Evolutionary conservation across 1,140 invertebrate genomes (phyloP), one percentile per base, ranked within the genome.

Genomic region (Caerostris darwini): DNA sequence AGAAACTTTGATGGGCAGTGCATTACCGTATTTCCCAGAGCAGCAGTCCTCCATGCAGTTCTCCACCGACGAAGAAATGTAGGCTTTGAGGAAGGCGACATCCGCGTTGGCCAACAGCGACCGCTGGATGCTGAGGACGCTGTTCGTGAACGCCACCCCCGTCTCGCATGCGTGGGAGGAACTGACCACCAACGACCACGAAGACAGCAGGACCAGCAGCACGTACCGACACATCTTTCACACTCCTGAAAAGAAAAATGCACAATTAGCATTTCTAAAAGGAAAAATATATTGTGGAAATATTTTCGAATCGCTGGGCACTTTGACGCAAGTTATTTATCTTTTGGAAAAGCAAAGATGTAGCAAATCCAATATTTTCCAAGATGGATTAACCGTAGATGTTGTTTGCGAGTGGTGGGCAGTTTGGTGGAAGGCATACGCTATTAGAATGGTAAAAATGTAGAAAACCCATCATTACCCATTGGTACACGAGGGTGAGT

Each of bases 1-100:
- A 7, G 14, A 10, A 61, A 10, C 14, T 61, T 14, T 14, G 14
- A 61, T 8, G 10, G 3, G 5, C 7, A 6, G 3, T 3, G 7
- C 3, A 59, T 94, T 10, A 94, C 93, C 93, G 19, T 67, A 94
- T 85, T 85, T 94, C 17, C 69, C 77, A 0, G 88, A 17, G 54
- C 93, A 94, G 54, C 93, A 94, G 5, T 94, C 71, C n/a, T 90
- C 88, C 77, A 94, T 67, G 34, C 93, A 94, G n/a, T 50, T 12
- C 2, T 83, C 34, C 0, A 94, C 50, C 4, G 58, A 50, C 3
- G 64, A 6, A 2, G 61, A 81, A 2, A 5, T 7, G 81, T 61
- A 94, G 1, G 50, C 10, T 64, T 94, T 83, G 12, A 94, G 82
- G 53, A 87, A 57, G 1, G 89, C 89, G 5, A 88, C 89, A 8